A percentile compares a stretch with the other conserved stretches of the same genome.
Evolutionary conservation across 2,888 invertebrate species (phyloP).

Genomic region (Nowickia ferox): DNA sequence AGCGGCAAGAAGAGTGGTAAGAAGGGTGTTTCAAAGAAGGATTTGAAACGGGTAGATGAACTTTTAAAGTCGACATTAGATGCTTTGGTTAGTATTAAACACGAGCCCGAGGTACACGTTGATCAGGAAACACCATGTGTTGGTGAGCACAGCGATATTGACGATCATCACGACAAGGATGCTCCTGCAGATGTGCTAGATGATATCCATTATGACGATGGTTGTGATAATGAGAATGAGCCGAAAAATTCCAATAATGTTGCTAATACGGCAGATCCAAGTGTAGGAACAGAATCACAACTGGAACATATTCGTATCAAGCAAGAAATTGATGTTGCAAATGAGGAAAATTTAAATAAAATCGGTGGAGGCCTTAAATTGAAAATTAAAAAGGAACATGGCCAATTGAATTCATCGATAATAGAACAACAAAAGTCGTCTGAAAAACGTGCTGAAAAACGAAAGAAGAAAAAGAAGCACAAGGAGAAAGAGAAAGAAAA

Average conservation of each 20-base stretch:
- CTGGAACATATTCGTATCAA: constrained; percentile 64
- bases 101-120: constrained; percentile 80
- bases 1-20: constrained; percentile 74
- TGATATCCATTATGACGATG: constrained; percentile 64
- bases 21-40: constrained; percentile 79
- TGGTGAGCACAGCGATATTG: constrained; percentile 60
- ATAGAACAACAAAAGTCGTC: constrained; percentile 77
- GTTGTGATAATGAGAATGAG: constrained; percentile 63
- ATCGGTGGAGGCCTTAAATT: constrained; percentile 76
- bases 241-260: constrained; percentile 72
- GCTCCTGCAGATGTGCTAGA: constrained; percentile 26
- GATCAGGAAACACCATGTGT: constrained; percentile 53
- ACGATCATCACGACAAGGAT: constrained; percentile 23
- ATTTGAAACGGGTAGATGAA: constrained; percentile 80
- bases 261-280: constrained; percentile 36
- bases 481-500: constrained; percentile 76
- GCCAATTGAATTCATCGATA: constrained; percentile 81
- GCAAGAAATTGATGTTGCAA: constrained; percentile 64
- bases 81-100: constrained; percentile 81
- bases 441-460: constrained; percentile 74
- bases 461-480: constrained; percentile 80
- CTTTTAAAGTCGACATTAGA: constrained; percentile 80
- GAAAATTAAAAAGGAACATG: constrained; percentile 82
- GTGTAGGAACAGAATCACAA: constrained; percentile 32
- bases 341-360: constrained; percentile 74